Conservation (phyloP, 2,888 invertebrate genomes). For the Flexamia atlantica region DNA sequence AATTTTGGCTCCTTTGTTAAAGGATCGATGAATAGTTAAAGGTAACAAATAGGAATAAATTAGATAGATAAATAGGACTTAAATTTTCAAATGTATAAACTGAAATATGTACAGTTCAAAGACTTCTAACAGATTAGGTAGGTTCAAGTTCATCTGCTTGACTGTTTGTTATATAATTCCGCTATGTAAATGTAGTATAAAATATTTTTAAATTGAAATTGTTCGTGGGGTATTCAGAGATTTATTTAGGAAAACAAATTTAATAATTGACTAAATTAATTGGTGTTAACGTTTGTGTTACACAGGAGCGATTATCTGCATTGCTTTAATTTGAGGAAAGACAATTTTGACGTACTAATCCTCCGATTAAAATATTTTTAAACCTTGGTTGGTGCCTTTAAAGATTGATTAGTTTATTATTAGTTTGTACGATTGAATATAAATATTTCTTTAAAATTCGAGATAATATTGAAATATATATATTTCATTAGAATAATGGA, state of each 20-base stretch:
- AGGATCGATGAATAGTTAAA: no score
- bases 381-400: not conserved
- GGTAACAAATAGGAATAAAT: no score
- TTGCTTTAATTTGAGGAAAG: not conserved
- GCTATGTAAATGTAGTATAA: not conserved
- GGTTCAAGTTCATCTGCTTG: not conserved
- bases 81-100: not conserved
- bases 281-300: not conserved
- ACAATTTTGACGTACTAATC: not conserved
- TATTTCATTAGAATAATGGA: not conserved
- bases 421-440: not conserved
- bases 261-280: no score
- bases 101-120: not conserved
- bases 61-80: no score
- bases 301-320: not conserved
- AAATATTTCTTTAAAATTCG: not conserved
- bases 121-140: not conserved
- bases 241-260: no score
- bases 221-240: no score
- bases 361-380: not conserved
- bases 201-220: no score
- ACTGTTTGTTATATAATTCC: conserved; percentile 5
- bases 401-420: not conserved
- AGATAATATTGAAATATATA: not conserved
- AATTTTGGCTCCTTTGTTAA: no score